These are phyloP conservation scores for Rhingia rostrata DNA, from an alignment of 2,888 invertebrate genomes.

Conservation along the genomic window DNA sequence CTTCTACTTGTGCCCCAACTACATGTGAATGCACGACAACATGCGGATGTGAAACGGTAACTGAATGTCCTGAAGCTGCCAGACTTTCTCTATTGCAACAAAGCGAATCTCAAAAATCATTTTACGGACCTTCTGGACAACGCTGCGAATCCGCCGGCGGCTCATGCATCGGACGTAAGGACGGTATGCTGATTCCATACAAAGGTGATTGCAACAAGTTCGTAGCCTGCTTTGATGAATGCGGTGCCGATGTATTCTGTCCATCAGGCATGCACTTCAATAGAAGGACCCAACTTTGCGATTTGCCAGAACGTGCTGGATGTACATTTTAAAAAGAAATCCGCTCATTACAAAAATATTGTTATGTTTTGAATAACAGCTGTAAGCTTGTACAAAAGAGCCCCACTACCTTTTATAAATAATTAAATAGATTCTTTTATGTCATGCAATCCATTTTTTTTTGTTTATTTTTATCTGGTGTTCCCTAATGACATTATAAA, in stretches of 20 bases:
- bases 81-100: not conserved
- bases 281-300: constrained; percentile 29
- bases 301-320: constrained; percentile 55
- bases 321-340: constrained; percentile 34
- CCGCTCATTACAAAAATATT: not conserved
- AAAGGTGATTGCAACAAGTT: constrained; percentile 55
- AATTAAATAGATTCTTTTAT: too few species aligned
- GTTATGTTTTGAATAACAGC: constrained; percentile 19
- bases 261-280: constrained; percentile 60
- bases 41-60: not conserved
- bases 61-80: not conserved
- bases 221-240: constrained; percentile 57
- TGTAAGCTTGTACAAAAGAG: not conserved
- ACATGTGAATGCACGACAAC: not conserved
- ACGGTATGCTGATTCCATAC: constrained; percentile 49
- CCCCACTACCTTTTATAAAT: too few species aligned
- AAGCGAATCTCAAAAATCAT: too few species aligned
- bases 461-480: too few species aligned
- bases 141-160: constrained; percentile 62
- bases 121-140: constrained; percentile 37
- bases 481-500: too few species aligned
- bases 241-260: constrained; percentile 59
- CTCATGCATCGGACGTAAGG: constrained; percentile 50
- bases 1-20: too few species aligned
- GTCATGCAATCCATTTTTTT: too few species aligned